phyloP scores from a whole-genome alignment of 2,113 vertebrate genomes.

The Oxyura jamaicensis region DNA sequence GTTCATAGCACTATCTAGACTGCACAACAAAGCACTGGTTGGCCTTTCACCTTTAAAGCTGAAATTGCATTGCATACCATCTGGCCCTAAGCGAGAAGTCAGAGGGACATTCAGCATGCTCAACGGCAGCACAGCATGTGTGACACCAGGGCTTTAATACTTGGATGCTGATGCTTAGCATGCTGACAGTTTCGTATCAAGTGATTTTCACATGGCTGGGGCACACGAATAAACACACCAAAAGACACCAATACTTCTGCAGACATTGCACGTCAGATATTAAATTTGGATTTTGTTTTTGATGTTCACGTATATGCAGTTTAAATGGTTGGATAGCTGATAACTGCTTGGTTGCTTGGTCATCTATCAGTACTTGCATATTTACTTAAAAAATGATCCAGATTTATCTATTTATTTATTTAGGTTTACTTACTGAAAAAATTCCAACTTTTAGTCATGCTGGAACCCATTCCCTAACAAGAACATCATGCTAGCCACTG shows the following conservation, averaged over 20 bases:
- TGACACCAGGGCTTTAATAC: neutral
- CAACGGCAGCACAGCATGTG: neutral
- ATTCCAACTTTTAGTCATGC: neutral
- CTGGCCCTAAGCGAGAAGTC: neutral
- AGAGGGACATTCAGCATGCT: neutral
- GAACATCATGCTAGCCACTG: neutral
- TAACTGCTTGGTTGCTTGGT: neutral
- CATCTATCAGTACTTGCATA: neutral
- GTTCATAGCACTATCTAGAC: neutral
- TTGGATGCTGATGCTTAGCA: neutral
- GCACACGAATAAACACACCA: neutral
- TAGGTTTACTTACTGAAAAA: neutral
- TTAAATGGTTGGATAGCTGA: neutral
- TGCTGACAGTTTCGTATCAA: neutral
- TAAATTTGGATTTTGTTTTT: neutral
- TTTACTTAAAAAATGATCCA: neutral
- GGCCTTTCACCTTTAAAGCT: neutral
- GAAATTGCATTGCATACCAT: neutral
- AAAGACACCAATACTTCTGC: neutral
- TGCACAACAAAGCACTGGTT: neutral
- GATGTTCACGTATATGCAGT: neutral
- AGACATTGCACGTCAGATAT: neutral
- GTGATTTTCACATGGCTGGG: neutral
- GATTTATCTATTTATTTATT: neutral
- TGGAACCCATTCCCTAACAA: rapidly evolving